Evolutionary conservation across 2,888 invertebrate species (phyloP), one percentile per base, ranked within the genome.

Genomic region (Parnassius glacialis): DNA sequence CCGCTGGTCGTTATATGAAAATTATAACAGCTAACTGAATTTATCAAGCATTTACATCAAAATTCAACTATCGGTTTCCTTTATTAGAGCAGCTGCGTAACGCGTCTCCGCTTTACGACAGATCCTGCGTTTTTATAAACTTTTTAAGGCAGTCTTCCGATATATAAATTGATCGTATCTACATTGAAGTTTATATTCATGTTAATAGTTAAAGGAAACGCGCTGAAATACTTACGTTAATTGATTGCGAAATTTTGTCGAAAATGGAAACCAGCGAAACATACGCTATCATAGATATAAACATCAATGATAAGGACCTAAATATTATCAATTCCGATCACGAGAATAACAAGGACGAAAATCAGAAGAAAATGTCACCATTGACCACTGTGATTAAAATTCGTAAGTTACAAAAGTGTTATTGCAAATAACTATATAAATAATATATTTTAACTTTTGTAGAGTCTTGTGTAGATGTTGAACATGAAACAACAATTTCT

Each of bases 221-320:
- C 54, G 48, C 20, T 20, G 11, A 52, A 57, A 13, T 57, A 53
- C 5, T n/a, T 20, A 55, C 3, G 11, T 44, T 42, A 50, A 50
- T 51, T 13, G 34, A n/a, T 44, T 42, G 47, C 44, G 10, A 51
- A 45, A 34, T 51, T 11, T 56, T 44, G n/a, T 56, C 34, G 20
- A 70, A 57, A 52, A 87, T 87, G 87, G 83, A 86, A 70, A 81
- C 81, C 66, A 79, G 77, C 75, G 81, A 83, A 58, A 78, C 86
- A n/a, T 88, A 85, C 68, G 79, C 86, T 66, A 83, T 88, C 64
- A 73, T 88, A 68, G 85, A 88, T 70, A 83, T 89, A 67, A 84
- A 85, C 65, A 81, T 88, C 64, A 68, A 69, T 65, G 75, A 81
- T 74, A 87, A 85, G 64, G 75, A 79, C 64, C 79, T 75, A 65